Conservation (phyloP, 2,797 vertebrate genomes). For the Benthosema pterotum region DNA sequence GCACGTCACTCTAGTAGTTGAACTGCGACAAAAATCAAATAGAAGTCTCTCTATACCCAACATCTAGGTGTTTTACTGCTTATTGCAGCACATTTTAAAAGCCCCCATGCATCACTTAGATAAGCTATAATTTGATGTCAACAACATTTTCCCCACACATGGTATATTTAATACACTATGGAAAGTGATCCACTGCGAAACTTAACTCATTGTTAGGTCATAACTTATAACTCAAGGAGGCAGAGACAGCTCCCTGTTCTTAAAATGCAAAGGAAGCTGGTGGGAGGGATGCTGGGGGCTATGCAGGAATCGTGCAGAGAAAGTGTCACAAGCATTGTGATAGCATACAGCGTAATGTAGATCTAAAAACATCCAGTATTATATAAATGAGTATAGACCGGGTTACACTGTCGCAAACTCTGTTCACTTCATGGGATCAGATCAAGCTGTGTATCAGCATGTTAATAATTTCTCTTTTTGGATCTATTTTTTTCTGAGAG, state of each 20-base stretch:
- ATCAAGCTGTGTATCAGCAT: no score
- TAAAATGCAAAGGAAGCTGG: constrained; percentile 4
- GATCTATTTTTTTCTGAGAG: no score
- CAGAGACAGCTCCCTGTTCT: neutral
- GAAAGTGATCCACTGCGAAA: neutral
- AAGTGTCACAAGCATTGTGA: constrained; percentile 33
- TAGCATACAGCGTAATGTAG: constrained; percentile 15
- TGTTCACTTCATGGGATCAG: no score
- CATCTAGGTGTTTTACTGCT: neutral
- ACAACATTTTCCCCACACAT: neutral
- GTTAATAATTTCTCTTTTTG: no score
- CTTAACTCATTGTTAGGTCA: neutral
- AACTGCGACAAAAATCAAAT: constrained; percentile 4
- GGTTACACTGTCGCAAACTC: no score
- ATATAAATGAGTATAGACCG: no score
- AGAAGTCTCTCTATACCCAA: neutral
- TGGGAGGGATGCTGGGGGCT: constrained; percentile 7
- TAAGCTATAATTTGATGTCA: neutral
- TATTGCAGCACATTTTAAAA: neutral
- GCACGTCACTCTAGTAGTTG: no score
- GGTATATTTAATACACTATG: no score
- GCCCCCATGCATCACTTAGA: no score
- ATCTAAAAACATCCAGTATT: constrained; percentile 18
- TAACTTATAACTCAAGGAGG: neutral
- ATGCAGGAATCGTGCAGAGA: constrained; percentile 21